These are phyloP conservation scores for Sitodiplosis mosellana DNA, from an alignment of 1,140 invertebrate genomes.

Conservation along the genomic window DNA sequence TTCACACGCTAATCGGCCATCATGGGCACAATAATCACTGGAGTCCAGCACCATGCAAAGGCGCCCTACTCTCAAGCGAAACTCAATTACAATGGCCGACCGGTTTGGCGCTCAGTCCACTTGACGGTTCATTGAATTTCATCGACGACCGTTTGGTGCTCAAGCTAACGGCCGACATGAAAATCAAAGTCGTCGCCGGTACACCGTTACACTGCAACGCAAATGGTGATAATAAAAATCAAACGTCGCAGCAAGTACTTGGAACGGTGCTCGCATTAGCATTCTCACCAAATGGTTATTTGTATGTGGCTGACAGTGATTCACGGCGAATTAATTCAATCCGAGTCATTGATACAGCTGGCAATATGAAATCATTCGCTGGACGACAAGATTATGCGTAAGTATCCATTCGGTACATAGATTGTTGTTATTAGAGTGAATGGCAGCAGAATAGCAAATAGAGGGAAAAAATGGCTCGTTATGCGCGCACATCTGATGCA, in stretches of 20 bases:
- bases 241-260: slow-evolving; percentile 34
- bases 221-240: slow-evolving; percentile 25
- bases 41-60: slow-evolving; percentile 70
- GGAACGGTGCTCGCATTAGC: slow-evolving; percentile 67
- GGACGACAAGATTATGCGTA: slow-evolving; percentile 46
- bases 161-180: slow-evolving; percentile 78
- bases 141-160: slow-evolving; percentile 87
- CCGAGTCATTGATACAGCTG: slow-evolving; percentile 59
- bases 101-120: slow-evolving; percentile 73
- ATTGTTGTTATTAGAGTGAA: too few species aligned
- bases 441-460: too few species aligned
- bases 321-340: slow-evolving; percentile 77
- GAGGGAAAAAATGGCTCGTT: too few species aligned
- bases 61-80: slow-evolving; percentile 57
- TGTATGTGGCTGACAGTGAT: slow-evolving; percentile 87
- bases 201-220: slow-evolving; percentile 69
- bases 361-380: slow-evolving; percentile 66
- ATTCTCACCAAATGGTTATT: slow-evolving; percentile 79
- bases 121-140: slow-evolving; percentile 87
- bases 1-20: slow-evolving; percentile 83
- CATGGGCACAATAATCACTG: slow-evolving; percentile 82
- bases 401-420: slow-evolving; percentile 9
- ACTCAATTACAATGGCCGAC: slow-evolving; percentile 92
- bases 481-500: too few species aligned
- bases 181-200: slow-evolving; percentile 78